Conservation (phyloP, 2,797 vertebrate genomes). For the Pygocentrus nattereri region DNA sequence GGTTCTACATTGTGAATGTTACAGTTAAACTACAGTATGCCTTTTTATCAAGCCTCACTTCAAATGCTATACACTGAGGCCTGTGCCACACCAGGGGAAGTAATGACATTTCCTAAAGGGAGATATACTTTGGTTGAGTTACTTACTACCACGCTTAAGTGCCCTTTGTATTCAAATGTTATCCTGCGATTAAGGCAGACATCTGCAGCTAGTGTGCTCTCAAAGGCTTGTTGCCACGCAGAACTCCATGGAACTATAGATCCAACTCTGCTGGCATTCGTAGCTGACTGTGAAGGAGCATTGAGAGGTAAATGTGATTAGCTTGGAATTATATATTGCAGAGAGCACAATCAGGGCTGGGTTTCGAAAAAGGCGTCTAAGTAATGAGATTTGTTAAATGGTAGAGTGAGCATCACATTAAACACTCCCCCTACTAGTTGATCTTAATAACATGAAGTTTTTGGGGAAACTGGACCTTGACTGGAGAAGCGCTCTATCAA, state of each 20-base stretch:
- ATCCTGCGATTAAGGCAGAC: constrained; percentile 28
- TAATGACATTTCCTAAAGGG: constrained; percentile 34
- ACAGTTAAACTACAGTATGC: not conserved
- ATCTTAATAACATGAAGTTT: no score
- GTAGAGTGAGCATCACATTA: no score
- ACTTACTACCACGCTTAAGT: constrained; percentile 2
- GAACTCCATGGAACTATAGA: constrained; percentile 6
- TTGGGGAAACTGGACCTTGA: no score
- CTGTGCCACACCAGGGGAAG: constrained; percentile 23
- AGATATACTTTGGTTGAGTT: constrained; percentile 26
- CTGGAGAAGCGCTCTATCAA: no score
- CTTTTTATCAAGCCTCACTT: not conserved
- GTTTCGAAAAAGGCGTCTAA: no score
- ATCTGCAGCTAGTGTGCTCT: constrained; percentile 7
- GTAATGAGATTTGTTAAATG: no score
- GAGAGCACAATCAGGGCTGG: no score
- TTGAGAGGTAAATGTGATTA: not conserved
- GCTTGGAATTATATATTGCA: not conserved
- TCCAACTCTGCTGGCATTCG: not conserved
- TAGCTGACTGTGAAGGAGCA: not conserved
- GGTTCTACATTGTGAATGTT: not conserved
- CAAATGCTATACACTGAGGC: not conserved
- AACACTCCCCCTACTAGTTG: no score
- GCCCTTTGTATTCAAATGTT: constrained; percentile 34
- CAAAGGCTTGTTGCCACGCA: constrained; percentile 21